Conservation (phyloP, 2,113 vertebrate species). For the Phyllostomus discolor region DNA sequence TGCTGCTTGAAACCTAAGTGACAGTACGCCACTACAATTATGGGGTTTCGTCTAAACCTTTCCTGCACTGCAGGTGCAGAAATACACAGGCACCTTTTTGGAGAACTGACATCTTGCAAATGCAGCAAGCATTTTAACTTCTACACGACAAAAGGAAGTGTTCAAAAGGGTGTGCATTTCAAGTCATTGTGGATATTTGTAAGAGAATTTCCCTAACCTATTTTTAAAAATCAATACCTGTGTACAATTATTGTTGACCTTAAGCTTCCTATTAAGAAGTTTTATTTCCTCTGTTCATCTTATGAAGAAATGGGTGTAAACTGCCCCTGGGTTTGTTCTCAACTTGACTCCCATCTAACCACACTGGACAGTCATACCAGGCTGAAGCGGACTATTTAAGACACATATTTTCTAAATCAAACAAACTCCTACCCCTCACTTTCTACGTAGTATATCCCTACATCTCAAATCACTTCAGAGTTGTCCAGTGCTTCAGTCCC, state of each 20-base stretch:
- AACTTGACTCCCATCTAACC: background rate
- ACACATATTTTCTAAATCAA: background rate
- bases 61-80: slow-evolving; percentile 88
- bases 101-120: slow-evolving; percentile 87
- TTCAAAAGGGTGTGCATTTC: slow-evolving; percentile 87
- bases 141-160: slow-evolving; percentile 87
- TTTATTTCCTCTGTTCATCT: background rate
- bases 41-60: slow-evolving; percentile 84
- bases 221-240: background rate
- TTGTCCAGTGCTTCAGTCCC: background rate
- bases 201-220: slow-evolving; percentile 78
- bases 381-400: background rate
- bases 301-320: background rate
- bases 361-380: background rate
- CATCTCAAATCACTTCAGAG: background rate
- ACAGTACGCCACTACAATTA: slow-evolving; percentile 84
- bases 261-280: background rate
- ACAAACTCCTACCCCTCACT: background rate
- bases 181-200: slow-evolving; percentile 90
- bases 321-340: background rate
- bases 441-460: background rate
- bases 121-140: slow-evolving; percentile 88
- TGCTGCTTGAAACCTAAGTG: slow-evolving; percentile 88
- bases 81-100: slow-evolving; percentile 85
- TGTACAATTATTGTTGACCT: background rate